Evolutionary conservation across 2,113 vertebrate species (phyloP).

Genomic region (Halcyon senegalensis): DNA sequence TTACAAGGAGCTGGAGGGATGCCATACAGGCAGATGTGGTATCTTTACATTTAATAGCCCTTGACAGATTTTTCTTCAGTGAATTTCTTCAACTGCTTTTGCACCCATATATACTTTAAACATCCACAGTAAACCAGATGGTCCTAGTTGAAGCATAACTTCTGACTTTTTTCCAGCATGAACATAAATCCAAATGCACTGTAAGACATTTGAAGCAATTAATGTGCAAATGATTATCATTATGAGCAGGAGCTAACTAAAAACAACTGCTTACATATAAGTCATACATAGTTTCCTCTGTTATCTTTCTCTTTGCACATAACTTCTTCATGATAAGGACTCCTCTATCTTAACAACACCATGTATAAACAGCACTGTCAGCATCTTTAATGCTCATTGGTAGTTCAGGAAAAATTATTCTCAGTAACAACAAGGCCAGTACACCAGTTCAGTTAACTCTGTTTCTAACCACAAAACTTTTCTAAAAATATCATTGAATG

Average conservation of each 20-base stretch:
- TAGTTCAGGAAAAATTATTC: not conserved
- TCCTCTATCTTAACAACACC: not conserved
- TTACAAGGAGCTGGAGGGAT: not conserved
- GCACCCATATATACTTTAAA: not conserved
- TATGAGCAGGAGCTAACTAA: not conserved
- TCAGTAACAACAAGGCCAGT: not conserved
- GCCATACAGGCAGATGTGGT: not conserved
- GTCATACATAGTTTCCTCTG: not conserved
- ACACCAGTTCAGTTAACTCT: not conserved
- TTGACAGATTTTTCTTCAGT: not conserved
- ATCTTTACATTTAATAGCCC: not conserved
- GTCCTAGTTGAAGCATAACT: not conserved
- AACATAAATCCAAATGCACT: not conserved
- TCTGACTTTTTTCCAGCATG: not conserved
- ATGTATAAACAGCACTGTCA: not conserved
- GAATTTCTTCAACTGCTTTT: not conserved
- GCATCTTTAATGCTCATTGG: not conserved
- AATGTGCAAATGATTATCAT: not conserved
- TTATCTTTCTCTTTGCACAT: not conserved
- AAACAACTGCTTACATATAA: not conserved
- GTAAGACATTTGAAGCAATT: conserved; percentile 5
- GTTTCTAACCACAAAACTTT: not conserved
- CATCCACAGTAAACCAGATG: not conserved
- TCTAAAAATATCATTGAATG: not conserved
- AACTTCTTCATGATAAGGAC: not conserved